Percentiles rank a stretch among this genome's conserved stretches.
These are phyloP conservation scores for Microtus richardsoni DNA, from an alignment of 2,113 vertebrate species.

Conservation along the genomic window DNA sequence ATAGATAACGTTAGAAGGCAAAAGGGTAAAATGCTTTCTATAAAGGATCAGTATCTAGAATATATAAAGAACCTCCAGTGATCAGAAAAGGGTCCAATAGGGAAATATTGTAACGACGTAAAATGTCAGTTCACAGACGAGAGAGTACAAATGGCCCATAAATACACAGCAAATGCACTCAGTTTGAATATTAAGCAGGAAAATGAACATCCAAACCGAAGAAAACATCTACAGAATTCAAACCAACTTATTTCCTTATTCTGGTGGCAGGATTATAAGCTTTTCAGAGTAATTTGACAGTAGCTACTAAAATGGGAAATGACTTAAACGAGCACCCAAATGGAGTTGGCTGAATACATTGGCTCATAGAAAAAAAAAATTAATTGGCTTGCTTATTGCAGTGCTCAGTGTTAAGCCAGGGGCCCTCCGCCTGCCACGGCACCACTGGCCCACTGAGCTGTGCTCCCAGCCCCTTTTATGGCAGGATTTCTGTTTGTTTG, in stretches of 20 bases:
- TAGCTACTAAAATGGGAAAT: background rate
- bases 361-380: background rate
- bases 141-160: background rate
- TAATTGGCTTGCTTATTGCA: background rate
- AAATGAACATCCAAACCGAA: background rate
- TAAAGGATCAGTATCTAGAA: slow-evolving; percentile 67
- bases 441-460: background rate
- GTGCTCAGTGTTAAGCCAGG: background rate
- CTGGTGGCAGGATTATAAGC: background rate
- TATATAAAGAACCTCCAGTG: slow-evolving; percentile 65
- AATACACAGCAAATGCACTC: background rate
- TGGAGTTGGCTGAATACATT: background rate
- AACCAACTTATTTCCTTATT: background rate
- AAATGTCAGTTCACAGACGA: slow-evolving; percentile 45
- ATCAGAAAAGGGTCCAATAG: background rate
- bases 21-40: background rate
- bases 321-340: background rate
- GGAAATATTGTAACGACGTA: slow-evolving; percentile 33
- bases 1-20: slow-evolving; percentile 10
- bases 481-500: background rate
- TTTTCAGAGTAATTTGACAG: background rate
- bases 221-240: background rate
- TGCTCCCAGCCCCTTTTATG: fast-evolving
- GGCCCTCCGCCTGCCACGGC: background rate
- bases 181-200: background rate